Evolutionary conservation across 1,140 invertebrate species (phyloP).

Genomic region (Drosophila nigromelanica): DNA sequence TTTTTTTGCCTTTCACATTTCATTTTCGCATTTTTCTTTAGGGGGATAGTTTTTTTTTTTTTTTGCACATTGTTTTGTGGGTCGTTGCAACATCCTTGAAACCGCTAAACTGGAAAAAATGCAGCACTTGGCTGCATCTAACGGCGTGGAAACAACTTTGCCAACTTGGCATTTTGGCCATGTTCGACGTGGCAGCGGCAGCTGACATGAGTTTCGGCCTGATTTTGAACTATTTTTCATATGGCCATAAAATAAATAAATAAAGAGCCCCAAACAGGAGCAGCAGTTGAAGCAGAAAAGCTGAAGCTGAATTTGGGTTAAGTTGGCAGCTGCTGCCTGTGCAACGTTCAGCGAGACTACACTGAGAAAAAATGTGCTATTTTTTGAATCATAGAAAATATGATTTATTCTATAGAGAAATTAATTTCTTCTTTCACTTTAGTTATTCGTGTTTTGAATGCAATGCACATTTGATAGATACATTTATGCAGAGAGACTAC

Average conservation of each 20-base stretch:
- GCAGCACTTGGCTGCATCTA: constrained; percentile 61
- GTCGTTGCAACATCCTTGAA: constrained; percentile 75
- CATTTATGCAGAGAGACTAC: no score
- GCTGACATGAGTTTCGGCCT: constrained; percentile 54
- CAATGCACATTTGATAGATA: no score
- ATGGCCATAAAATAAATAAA: constrained; percentile 73
- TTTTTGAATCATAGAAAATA: background rate
- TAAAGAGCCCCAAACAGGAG: constrained; percentile 38
- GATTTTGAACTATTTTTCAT: constrained; percentile 80
- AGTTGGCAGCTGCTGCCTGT: constrained; percentile 26
- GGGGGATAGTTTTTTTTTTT: constrained; percentile 2
- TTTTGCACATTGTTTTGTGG: constrained; percentile 54
- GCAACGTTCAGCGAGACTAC: background rate
- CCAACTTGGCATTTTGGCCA: constrained; percentile 69
- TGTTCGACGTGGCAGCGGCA: constrained; percentile 64
- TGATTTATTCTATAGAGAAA: background rate
- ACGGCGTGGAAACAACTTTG: constrained; percentile 37
- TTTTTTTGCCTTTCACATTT: constrained; percentile 48
- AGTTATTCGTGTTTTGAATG: no score
- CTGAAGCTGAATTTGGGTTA: constrained; percentile 44
- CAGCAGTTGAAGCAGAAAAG: constrained; percentile 6
- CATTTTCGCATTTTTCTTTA: constrained; percentile 19
- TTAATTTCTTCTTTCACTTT: no score
- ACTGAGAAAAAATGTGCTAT: background rate
- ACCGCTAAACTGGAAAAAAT: constrained; percentile 60